Percentiles rank a stretch among this genome's conserved stretches.
These are phyloP conservation scores for Macropodus opercularis DNA, from an alignment of 2,797 vertebrate genomes.

Conservation along the genomic window DNA sequence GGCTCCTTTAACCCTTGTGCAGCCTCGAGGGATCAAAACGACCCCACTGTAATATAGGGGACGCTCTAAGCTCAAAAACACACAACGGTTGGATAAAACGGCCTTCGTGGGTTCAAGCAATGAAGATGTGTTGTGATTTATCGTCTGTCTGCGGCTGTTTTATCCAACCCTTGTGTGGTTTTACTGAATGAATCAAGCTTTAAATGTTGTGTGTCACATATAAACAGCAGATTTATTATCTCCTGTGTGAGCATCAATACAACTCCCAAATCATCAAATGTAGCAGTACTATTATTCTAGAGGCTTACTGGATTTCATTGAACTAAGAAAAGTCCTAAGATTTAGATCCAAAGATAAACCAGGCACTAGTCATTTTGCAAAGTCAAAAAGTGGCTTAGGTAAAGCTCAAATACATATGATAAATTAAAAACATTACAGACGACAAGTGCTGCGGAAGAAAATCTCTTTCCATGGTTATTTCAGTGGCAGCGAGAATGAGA, in stretches of 20 bases:
- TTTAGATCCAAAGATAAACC: constrained; percentile 15
- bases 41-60: too few species aligned
- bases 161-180: too few species aligned
- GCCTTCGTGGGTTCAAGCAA: too few species aligned
- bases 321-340: constrained; percentile 15
- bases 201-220: constrained; percentile 15
- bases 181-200: constrained; percentile 21
- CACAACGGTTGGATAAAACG: too few species aligned
- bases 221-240: constrained; percentile 31
- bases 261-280: constrained; percentile 17
- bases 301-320: constrained; percentile 21
- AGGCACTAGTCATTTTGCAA: constrained; percentile 5
- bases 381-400: constrained; percentile 13
- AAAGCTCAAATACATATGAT: constrained; percentile 21
- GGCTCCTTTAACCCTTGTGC: too few species aligned
- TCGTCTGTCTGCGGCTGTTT: too few species aligned
- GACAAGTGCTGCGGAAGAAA: constrained; percentile 14
- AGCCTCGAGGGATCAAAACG: too few species aligned
- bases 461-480: constrained; percentile 22
- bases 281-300: constrained; percentile 3
- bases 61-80: too few species aligned
- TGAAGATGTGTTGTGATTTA: too few species aligned
- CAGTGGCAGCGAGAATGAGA: constrained; percentile 15
- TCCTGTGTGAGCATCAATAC: constrained; percentile 14
- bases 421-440: constrained; percentile 21